Evolutionary conservation across 1,140 invertebrate genomes (phyloP).

Genomic region (Hylyphantes graminicola): DNA sequence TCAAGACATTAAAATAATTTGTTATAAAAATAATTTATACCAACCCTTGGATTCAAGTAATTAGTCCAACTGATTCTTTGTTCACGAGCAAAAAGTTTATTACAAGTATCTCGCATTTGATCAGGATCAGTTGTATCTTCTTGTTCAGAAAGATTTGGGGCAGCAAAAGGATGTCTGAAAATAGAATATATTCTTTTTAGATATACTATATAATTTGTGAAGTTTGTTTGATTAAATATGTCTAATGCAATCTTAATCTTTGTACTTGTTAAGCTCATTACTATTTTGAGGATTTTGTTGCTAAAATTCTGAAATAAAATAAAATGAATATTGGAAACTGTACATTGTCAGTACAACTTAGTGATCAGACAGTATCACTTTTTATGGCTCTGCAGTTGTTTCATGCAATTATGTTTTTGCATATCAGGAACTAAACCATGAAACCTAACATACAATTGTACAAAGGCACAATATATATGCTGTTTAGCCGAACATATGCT

Average conservation of each 20-base stretch:
- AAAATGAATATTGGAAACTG: conserved; percentile 1
- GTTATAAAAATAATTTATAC: conserved; percentile 5
- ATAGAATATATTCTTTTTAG: background rate
- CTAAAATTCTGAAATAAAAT: background rate
- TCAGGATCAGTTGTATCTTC: conserved; percentile 37
- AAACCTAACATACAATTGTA: no score
- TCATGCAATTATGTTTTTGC: no score
- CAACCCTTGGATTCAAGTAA: conserved; percentile 41
- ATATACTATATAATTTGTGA: no score
- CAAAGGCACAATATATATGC: background rate
- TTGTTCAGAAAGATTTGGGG: conserved; percentile 39
- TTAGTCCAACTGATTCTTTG: conserved; percentile 49
- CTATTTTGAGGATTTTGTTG: no score
- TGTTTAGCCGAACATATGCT: no score
- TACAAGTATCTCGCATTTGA: conserved; percentile 48
- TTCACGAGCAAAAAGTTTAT: conserved; percentile 45
- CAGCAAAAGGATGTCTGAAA: conserved; percentile 53
- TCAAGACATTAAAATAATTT: background rate
- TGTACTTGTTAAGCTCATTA: no score
- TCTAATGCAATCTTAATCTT: no score
- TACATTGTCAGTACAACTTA: background rate
- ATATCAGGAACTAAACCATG: no score
- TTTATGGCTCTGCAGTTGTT: no score
- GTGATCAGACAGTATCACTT: background rate
- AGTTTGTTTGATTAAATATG: no score